Conservation (phyloP, 1,140 invertebrate species). For the Lanistes nyassanus region DNA sequence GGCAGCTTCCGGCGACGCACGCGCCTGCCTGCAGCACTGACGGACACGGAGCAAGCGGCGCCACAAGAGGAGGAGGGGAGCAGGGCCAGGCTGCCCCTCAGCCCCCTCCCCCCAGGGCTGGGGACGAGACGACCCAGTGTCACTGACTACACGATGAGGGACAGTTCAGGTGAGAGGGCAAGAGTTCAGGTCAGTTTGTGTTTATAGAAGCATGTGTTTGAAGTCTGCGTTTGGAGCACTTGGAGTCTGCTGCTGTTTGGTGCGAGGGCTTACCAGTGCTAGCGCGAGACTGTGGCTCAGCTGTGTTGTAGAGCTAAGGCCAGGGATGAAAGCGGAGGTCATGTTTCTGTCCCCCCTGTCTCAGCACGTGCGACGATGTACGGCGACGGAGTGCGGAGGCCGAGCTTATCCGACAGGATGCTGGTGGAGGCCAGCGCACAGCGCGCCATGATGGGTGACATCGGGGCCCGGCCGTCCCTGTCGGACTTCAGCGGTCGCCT, state of each 20-base stretch:
- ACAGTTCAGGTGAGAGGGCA: not conserved
- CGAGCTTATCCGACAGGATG: slow-evolving; percentile 36
- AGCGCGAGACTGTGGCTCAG: too few relatives aligned
- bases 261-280: too few relatives aligned
- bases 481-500: slow-evolving; percentile 29
- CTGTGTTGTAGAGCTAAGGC: too few relatives aligned
- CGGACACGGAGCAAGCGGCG: slow-evolving; percentile 36
- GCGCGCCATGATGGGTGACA: slow-evolving; percentile 31
- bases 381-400: slow-evolving; percentile 20
- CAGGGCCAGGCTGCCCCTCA: slow-evolving; percentile 32
- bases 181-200: too few relatives aligned
- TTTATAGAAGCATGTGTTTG: too few relatives aligned
- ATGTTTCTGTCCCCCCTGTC: too few relatives aligned
- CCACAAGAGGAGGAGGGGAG: slow-evolving; percentile 22
- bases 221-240: too few relatives aligned
- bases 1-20: slow-evolving; percentile 56
- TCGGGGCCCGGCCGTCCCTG: slow-evolving; percentile 36
- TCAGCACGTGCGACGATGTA: not conserved
- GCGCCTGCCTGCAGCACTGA: slow-evolving; percentile 42
- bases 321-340: too few relatives aligned
- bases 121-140: slow-evolving; percentile 20
- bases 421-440: slow-evolving; percentile 14
- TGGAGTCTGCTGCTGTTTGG: too few relatives aligned
- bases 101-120: slow-evolving; percentile 15
- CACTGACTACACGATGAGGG: slow-evolving; percentile 12